phyloP scores from a whole-genome alignment of 1,140 invertebrate species.

The Trypoxylus dichotomus region DNA sequence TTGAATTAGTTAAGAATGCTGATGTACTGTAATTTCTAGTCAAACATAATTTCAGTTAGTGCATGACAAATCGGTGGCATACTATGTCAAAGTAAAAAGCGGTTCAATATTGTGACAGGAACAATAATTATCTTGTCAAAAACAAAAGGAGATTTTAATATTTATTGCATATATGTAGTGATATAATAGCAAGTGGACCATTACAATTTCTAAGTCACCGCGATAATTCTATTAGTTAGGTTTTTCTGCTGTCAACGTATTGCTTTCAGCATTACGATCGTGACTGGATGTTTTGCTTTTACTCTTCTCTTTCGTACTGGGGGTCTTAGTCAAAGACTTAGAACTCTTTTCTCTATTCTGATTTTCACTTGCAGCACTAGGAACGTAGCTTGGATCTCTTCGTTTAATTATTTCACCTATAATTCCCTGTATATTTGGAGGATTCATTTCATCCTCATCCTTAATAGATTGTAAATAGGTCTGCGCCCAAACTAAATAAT shows the following conservation, averaged over 20 bases:
- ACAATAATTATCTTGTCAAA: no score
- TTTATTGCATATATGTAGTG: no score
- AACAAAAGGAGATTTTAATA: no score
- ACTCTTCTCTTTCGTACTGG: not conserved
- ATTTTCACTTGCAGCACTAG: slow-evolving; percentile 42
- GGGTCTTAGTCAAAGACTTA: not conserved
- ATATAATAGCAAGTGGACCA: no score
- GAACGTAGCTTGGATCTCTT: not conserved
- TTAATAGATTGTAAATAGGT: slow-evolving; percentile 41
- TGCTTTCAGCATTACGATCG: not conserved
- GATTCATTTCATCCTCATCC: slow-evolving; percentile 38
- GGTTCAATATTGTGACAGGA: not conserved
- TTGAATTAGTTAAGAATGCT: not conserved
- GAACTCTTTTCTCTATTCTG: not conserved
- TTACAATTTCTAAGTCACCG: no score
- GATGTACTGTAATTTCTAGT: not conserved
- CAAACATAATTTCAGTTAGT: not conserved
- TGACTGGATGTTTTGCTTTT: not conserved
- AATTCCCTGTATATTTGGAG: slow-evolving; percentile 41
- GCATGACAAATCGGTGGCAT: not conserved
- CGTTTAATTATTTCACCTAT: slow-evolving; percentile 37
- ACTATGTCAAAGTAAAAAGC: not conserved
- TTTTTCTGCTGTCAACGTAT: not conserved
- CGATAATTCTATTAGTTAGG: not conserved
- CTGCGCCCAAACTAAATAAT: slow-evolving; percentile 37